These are phyloP conservation scores for Ctenopoma kingsleyae DNA, from an alignment of 2,797 vertebrate genomes.

Conservation along the genomic window DNA sequence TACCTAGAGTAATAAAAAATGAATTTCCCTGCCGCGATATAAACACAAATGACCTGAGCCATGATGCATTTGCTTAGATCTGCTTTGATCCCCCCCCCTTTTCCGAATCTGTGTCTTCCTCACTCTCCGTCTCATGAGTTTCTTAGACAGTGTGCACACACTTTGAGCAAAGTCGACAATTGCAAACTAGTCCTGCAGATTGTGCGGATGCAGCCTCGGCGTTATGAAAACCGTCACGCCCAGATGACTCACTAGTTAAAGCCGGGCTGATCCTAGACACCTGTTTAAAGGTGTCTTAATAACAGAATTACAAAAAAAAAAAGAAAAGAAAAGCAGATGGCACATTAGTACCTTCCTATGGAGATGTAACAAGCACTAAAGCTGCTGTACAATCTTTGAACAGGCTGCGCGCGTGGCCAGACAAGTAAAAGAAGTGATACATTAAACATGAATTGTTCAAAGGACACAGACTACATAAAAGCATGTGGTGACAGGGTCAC, in stretches of 20 bases:
- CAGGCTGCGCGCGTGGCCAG: constrained; percentile 58
- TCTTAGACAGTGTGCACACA: constrained; percentile 25
- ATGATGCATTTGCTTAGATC: constrained; percentile 66
- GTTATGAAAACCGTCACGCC: constrained; percentile 11
- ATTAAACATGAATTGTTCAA: constrained; percentile 87
- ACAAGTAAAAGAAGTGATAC: constrained; percentile 73
- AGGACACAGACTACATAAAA: constrained; percentile 83
- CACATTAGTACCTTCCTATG: constrained; percentile 48
- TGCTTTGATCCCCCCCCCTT: constrained; percentile 51
- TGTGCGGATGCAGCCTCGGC: constrained; percentile 13
- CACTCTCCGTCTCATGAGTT: constrained; percentile 22
- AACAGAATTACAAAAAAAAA: constrained; percentile 1
- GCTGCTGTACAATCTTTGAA: constrained; percentile 56
- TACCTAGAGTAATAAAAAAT: constrained; percentile 83
- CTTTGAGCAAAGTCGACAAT: constrained; percentile 49
- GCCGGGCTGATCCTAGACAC: constrained; percentile 41
- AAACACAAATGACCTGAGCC: constrained; percentile 80
- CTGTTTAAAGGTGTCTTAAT: constrained; percentile 57
- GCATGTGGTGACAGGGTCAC: constrained; percentile 74
- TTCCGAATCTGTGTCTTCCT: constrained; percentile 36
- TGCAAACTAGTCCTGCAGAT: constrained; percentile 24
- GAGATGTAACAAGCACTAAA: constrained; percentile 61
- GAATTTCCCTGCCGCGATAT: constrained; percentile 76
- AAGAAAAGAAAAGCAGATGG: constrained; percentile 42
- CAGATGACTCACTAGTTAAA: constrained; percentile 32